Evolutionary conservation across 2,113 vertebrate genomes (phyloP).

Genomic region (Coptodon bakossiorum): DNA sequence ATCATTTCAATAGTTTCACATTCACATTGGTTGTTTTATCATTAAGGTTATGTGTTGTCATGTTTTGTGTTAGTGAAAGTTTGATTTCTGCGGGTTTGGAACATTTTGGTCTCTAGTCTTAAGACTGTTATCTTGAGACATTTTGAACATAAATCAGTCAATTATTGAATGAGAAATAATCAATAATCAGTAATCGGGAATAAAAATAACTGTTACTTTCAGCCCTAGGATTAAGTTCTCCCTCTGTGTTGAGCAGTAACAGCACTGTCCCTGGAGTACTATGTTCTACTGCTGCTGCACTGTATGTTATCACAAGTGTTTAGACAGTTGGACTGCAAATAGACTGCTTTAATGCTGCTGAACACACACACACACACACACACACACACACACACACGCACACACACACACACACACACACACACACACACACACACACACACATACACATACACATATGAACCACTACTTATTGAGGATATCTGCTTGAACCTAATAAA

Average conservation of each 20-base stretch:
- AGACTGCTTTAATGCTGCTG: slow-evolving; percentile 26
- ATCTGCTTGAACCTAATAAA: not conserved
- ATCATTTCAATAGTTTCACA: not conserved
- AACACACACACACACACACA: not conserved
- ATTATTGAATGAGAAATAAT: not conserved
- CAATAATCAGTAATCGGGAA: not conserved
- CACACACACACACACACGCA: not conserved
- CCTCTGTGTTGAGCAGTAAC: not conserved
- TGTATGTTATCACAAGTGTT: slow-evolving; percentile 57
- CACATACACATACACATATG: fast-evolving
- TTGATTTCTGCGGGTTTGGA: not conserved
- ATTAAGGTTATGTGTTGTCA: not conserved
- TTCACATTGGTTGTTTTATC: not conserved
- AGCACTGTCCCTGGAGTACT: not conserved
- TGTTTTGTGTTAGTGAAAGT: not conserved
- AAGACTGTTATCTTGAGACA: not conserved
- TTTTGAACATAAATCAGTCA: not conserved
- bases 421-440: not conserved
- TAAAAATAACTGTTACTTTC: not conserved
- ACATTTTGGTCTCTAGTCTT: no score
- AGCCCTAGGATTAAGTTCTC: not conserved
- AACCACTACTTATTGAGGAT: not conserved
- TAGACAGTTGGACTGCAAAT: slow-evolving; percentile 52
- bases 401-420: not conserved
- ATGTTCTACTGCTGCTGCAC: not conserved